A percentile compares a stretch with the other conserved stretches of the same genome.
phyloP scores from a whole-genome alignment of 2,797 vertebrate genomes.

The Tokudaia muenninki region DNA sequence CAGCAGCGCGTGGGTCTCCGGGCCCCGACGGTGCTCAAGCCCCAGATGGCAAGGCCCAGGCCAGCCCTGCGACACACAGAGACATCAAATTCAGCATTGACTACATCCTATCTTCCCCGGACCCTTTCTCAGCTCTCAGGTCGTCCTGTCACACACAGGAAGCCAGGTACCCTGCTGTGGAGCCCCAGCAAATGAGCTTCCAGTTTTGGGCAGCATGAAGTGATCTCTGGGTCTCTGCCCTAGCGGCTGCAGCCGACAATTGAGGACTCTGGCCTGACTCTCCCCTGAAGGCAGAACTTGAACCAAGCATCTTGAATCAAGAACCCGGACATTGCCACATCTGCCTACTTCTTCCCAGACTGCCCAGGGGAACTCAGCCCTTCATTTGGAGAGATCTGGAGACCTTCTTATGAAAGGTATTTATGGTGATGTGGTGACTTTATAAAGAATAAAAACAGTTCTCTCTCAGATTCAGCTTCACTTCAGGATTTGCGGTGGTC shows the following conservation, averaged over 20 bases:
- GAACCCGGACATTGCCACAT: not conserved
- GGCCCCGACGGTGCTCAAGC: not conserved
- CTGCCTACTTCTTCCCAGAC: conserved; percentile 5
- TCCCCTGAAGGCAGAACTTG: conserved; percentile 3
- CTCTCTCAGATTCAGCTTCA: not conserved
- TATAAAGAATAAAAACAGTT: not conserved
- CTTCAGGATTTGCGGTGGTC: not conserved
- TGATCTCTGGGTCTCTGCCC: not conserved
- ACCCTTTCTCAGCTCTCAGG: conserved; percentile 91
- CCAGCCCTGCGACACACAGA: conserved; percentile 68
- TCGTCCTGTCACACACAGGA: conserved; percentile 85
- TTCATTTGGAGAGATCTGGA: not conserved
- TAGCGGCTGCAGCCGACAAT: accelerated
- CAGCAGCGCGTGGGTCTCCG: accelerated
- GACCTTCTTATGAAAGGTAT: not conserved
- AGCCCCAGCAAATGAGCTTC: conserved; percentile 92
- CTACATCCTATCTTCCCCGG: conserved; percentile 97
- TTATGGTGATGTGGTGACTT: not conserved
- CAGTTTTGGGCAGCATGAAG: conserved; percentile 95
- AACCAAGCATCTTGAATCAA: not conserved
- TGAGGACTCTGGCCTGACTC: not conserved
- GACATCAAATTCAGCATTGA: conserved; percentile 99
- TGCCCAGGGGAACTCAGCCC: not conserved
- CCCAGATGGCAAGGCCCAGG: accelerated
- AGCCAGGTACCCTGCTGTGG: conserved; percentile 88